phyloP scores from a whole-genome alignment of 2,113 vertebrate species.

The Carollia perspicillata region DNA sequence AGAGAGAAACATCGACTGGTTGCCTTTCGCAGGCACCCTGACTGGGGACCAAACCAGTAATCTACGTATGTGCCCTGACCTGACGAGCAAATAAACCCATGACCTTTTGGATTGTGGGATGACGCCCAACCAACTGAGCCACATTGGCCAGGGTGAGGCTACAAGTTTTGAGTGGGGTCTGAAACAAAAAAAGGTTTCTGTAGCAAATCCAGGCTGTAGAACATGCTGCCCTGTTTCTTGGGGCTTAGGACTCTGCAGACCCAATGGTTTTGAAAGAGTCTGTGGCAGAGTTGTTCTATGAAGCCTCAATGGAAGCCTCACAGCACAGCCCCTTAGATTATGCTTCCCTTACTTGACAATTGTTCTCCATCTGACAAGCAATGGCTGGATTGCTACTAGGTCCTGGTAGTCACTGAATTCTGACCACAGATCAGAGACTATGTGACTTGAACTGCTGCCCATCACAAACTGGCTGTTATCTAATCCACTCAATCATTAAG shows the following conservation, averaged over 20 bases:
- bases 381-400: neutral
- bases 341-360: neutral
- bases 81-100: too few relatives aligned
- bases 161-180: neutral
- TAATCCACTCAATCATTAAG: neutral
- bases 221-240: neutral
- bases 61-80: too few relatives aligned
- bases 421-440: neutral
- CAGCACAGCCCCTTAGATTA: neutral
- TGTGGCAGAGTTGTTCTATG: neutral
- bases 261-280: neutral
- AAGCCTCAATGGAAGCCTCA: neutral
- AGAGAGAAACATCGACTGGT: too few relatives aligned
- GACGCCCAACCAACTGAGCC: too few relatives aligned
- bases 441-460: neutral
- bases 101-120: too few relatives aligned
- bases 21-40: too few relatives aligned
- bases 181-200: slow-evolving; percentile 35
- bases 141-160: too few relatives aligned
- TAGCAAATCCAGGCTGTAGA: neutral
- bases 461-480: neutral
- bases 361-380: neutral
- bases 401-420: slow-evolving; percentile 19
- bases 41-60: too few relatives aligned
- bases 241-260: neutral